phyloP scores from a whole-genome alignment of 2,888 invertebrate species.

The Caenorhabditis panamensis region DNA sequence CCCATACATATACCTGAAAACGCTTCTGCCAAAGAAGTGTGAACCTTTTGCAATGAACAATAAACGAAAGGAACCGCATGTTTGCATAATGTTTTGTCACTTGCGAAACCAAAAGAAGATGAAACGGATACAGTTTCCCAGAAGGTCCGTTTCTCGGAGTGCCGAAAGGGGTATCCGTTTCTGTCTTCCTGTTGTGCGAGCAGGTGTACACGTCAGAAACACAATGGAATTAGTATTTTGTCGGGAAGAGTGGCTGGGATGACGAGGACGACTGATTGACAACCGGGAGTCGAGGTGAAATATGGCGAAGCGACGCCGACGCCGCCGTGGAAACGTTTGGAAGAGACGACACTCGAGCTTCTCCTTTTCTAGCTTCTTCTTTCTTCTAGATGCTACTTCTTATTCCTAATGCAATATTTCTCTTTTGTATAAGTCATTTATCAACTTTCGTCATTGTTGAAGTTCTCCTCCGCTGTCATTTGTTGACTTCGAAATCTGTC shows the following conservation, averaged over 20 bases:
- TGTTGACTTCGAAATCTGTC: neutral
- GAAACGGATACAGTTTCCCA: conserved; percentile 19
- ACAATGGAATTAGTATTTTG: conserved; percentile 49
- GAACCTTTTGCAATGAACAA: no score
- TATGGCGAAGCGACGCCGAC: conserved; percentile 29
- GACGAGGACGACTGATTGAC: conserved; percentile 16
- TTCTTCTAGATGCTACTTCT: conserved; percentile 3
- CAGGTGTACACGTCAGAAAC: neutral
- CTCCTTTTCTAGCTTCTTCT: conserved; percentile 10
- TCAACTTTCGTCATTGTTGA: no score
- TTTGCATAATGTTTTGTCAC: conserved; percentile 38
- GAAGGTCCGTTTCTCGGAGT: neutral
- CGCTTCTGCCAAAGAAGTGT: conserved; percentile 17
- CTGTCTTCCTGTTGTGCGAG: conserved; percentile 28
- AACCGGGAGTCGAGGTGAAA: conserved; percentile 25
- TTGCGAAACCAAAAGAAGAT: no score
- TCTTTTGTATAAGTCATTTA: no score
- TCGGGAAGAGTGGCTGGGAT: conserved; percentile 16
- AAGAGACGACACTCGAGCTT: conserved; percentile 38
- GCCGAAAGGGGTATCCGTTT: neutral
- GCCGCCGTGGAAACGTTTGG: conserved; percentile 45
- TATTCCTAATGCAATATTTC: no score
- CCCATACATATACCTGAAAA: no score
- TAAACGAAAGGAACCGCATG: neutral
- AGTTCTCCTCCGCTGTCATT: no score